Conservation (phyloP, 1,140 invertebrate species). For the Drosophila kepulauana region DNA sequence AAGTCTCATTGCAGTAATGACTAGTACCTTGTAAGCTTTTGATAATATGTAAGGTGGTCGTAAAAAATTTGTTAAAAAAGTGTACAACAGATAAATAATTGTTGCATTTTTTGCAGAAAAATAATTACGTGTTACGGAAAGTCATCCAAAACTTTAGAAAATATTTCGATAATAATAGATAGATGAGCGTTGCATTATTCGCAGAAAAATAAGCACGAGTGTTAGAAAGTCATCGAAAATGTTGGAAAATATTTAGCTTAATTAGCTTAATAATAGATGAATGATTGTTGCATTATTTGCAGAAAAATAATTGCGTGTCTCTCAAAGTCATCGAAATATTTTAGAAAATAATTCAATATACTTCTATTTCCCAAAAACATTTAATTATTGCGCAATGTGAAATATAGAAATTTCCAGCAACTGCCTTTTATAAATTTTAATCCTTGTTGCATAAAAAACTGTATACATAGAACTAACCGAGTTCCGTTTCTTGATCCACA, state of each 20-base stretch:
- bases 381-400: no score
- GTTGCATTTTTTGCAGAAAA: neutral
- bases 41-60: neutral
- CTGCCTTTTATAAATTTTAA: neutral
- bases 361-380: no score
- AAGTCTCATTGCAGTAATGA: neutral
- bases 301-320: no score
- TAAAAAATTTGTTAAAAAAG: no score
- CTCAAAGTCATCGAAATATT: no score
- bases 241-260: no score
- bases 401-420: no score
- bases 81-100: neutral
- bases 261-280: neutral
- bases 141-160: no score
- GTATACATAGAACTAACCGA: slow-evolving; percentile 34
- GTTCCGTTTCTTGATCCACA: slow-evolving; percentile 19
- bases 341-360: no score
- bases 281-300: no score
- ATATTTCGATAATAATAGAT: no score
- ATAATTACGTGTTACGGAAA: neutral
- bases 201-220: neutral
- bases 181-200: no score
- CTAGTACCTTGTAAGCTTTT: slow-evolving; percentile 8
- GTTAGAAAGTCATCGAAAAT: neutral
- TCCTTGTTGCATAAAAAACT: neutral